These are phyloP conservation scores for Troides aeacus DNA, from an alignment of 2,888 invertebrate species.

Conservation along the genomic window DNA sequence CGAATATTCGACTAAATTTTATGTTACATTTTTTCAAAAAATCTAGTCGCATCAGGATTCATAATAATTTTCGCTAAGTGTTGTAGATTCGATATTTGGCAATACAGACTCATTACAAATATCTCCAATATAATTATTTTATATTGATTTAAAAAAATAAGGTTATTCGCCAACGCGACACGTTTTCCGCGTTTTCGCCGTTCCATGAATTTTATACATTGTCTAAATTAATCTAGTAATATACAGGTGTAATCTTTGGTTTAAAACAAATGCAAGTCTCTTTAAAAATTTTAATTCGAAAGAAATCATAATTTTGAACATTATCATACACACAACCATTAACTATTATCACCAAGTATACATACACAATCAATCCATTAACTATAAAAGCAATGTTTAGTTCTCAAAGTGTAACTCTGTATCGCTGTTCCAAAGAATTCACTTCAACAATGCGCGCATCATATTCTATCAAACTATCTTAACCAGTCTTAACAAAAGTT, in stretches of 20 bases:
- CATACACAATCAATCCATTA: slow-evolving; percentile 3
- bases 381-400: slow-evolving; percentile 2
- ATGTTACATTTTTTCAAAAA: neutral
- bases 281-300: neutral
- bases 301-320: slow-evolving; percentile 24
- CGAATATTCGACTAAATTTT: neutral
- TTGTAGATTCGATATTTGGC: neutral
- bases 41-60: too few species aligned
- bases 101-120: neutral
- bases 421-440: neutral
- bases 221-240: slow-evolving; percentile 26
- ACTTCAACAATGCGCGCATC: slow-evolving; percentile 4
- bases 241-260: slow-evolving; percentile 37
- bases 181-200: slow-evolving; percentile 25
- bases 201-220: slow-evolving; percentile 26
- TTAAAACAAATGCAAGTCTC: slow-evolving; percentile 25
- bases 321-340: slow-evolving; percentile 1
- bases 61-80: too few species aligned
- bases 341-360: slow-evolving; percentile 1
- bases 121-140: neutral
- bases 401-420: slow-evolving; percentile 3
- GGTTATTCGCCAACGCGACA: neutral
- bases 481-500: slow-evolving; percentile 19
- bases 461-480: slow-evolving; percentile 6
- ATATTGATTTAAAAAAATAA: too few species aligned